Base-by-base conservation (phyloP, 2,888 invertebrate genomes). In the Caenorhabditis drosophilae region DNA sequence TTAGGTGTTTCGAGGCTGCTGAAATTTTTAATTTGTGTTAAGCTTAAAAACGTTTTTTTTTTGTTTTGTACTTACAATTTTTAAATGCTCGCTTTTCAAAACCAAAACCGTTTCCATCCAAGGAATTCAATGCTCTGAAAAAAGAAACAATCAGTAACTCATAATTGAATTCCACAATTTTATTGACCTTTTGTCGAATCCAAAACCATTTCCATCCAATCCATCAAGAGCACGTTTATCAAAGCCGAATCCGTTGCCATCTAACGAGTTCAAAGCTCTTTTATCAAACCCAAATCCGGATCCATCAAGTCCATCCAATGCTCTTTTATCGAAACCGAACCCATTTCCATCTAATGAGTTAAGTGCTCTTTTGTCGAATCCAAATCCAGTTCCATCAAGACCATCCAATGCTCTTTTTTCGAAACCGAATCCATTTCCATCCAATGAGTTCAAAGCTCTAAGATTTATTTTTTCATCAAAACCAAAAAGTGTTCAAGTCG, bases 251-350 rank as follows among this genome's bases (percentile, higher is more conserved):
- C 68, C 68, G 22, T 35, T 22, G 15, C 68, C 68, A 53, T 68
- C 68, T 1, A 68, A 41, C 6, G 56, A 53, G 50, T 70, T 61
- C 57, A 73, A 42, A 26, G 73, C 73, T 45, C 73, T 45, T 50
- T 72, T 72, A 36, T 72, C 72, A 52, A 72, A 73, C 1, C 73
- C 73, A 41, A 73, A 73, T 15, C 73, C 73, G 20, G 51, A 48
- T 16, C 73, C 73, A 25, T 73, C 73, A 23, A 73, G 16, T 15
- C 18, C 11, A 20, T 49, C 22, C 15, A 36, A 26, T 20, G 36
- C 49, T 27, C 40, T 23, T 15, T 44, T 44, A 9, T 44, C 40
- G 20, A 56, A 72, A 7, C 72, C 72, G 26, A 72, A 72, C 18
- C 72, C 72, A 2, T 26, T 35, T 20, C 73, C 73, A 27, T 73